Conservation (phyloP, 2,113 vertebrate species). For the Baryphthengus martii region DNA sequence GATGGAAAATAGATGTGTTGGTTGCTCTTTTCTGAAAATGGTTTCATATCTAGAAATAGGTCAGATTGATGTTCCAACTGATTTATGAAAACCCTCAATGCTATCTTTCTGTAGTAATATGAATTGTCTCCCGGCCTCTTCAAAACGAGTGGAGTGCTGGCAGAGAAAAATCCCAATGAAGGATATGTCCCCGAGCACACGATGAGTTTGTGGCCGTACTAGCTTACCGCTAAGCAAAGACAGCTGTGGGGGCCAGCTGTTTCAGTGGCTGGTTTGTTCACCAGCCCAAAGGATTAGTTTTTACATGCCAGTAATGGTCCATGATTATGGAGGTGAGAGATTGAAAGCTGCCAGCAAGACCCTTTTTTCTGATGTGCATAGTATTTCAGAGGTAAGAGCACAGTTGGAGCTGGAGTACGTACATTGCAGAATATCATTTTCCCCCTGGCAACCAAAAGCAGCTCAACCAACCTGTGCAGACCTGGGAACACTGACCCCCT, state of each 20-base stretch:
- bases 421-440: not conserved
- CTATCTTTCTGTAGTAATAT: not conserved
- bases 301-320: not conserved
- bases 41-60: not conserved
- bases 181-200: not conserved
- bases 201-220: not conserved
- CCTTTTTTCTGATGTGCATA: not conserved
- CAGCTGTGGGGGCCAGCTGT: not conserved
- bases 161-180: not conserved
- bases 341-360: not conserved
- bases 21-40: not conserved
- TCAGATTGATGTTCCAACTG: not conserved
- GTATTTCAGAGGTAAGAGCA: conserved; percentile 6
- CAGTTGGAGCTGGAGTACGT: not conserved
- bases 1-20: not conserved
- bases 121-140: not conserved
- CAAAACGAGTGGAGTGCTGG: not conserved
- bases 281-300: not conserved
- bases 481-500: not conserved
- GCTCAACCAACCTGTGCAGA: not conserved
- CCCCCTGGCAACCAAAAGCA: not conserved
- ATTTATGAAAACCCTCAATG: not conserved
- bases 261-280: conserved; percentile 3
- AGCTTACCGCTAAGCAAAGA: not conserved
- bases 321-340: not conserved